These are phyloP conservation scores for Peromyscus attwateri DNA, from an alignment of 2,797 vertebrate genomes.

Conservation along the genomic window DNA sequence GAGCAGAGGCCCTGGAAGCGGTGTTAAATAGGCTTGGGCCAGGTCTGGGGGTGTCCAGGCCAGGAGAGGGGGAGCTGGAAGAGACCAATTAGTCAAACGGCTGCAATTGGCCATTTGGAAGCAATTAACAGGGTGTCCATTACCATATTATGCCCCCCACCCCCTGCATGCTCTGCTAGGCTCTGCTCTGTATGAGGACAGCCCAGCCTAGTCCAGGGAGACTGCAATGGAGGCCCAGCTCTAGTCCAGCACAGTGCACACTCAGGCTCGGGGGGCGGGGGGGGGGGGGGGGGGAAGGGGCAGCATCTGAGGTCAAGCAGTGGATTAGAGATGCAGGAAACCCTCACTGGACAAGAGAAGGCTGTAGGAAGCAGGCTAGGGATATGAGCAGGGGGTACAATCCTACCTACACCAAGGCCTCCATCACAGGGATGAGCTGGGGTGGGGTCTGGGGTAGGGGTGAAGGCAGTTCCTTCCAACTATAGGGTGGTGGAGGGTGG, in stretches of 20 bases:
- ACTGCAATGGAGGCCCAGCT: background rate
- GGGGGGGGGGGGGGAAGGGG: too few relatives aligned
- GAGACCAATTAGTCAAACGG: conserved; percentile 71
- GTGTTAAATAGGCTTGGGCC: background rate
- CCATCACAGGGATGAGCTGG: background rate
- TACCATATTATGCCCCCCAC: background rate
- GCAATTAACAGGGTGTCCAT: conserved; percentile 70
- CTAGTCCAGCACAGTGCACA: background rate
- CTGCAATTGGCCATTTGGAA: conserved; percentile 77
- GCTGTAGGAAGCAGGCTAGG: background rate
- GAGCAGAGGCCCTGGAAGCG: background rate
- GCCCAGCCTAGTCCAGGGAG: background rate
- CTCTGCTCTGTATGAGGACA: background rate
- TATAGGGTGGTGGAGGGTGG: accelerated
- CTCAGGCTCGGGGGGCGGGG: background rate
- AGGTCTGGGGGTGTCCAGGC: conserved; percentile 32
- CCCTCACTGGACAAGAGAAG: background rate
- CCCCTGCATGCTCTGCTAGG: conserved; percentile 23
- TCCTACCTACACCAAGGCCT: background rate
- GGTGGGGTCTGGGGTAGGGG: accelerated
- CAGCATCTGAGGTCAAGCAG: background rate
- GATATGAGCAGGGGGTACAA: accelerated
- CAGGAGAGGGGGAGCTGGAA: conserved; percentile 54
- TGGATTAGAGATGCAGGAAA: too few relatives aligned
- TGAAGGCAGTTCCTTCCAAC: background rate